These are phyloP conservation scores for Acipenser transmontanus DNA, from an alignment of 2,797 vertebrate species.

Conservation along the genomic window DNA sequence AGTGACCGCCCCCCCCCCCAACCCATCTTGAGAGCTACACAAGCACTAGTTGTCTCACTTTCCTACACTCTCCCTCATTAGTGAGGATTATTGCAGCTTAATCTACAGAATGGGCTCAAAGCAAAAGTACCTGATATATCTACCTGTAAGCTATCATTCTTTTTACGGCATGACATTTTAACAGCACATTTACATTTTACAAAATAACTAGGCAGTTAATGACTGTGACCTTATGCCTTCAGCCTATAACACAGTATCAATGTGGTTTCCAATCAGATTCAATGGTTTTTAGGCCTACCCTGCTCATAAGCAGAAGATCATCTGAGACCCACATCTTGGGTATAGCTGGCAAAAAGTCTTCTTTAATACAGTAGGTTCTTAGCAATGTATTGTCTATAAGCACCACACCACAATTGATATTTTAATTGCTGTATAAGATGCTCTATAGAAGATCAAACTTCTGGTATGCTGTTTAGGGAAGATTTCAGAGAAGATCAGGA, in stretches of 20 bases:
- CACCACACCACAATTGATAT: constrained; percentile 35
- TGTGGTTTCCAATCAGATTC: no score
- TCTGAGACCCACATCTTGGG: constrained; percentile 17
- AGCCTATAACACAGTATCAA: no score
- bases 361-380: constrained; percentile 1
- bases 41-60: constrained; percentile 56
- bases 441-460: constrained; percentile 7
- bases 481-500: constrained; percentile 36
- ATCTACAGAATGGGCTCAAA: constrained; percentile 81
- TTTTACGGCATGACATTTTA: constrained; percentile 22
- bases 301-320: background rate
- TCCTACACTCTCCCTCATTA: constrained; percentile 74
- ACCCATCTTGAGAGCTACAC: constrained; percentile 56
- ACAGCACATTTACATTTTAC: constrained; percentile 7
- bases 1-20: constrained; percentile 47
- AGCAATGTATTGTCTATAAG: constrained; percentile 3
- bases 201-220: constrained; percentile 16
- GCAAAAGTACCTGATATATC: constrained; percentile 64
- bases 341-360: background rate
- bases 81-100: constrained; percentile 79
- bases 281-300: no score
- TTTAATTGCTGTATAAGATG: constrained; percentile 19
- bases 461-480: constrained; percentile 3
- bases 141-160: constrained; percentile 57
- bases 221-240: constrained; percentile 22